phyloP scores from a whole-genome alignment of 2,888 invertebrate genomes.

The Tineola bisselliella region DNA sequence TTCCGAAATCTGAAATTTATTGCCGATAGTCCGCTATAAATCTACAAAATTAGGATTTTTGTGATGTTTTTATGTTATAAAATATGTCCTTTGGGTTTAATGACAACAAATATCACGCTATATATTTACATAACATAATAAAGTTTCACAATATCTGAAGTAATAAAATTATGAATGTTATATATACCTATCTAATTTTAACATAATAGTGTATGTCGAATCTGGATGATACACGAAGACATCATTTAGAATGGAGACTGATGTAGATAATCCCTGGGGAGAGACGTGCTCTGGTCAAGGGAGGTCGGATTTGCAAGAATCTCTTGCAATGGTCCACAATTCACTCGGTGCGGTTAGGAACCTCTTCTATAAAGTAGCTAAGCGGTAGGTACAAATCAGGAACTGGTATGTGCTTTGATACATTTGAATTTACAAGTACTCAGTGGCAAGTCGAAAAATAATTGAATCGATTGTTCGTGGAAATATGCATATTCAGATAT shows the following conservation, averaged over 20 bases:
- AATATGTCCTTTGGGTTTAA: not conserved
- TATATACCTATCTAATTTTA: not conserved
- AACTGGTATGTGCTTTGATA: too few relatives aligned
- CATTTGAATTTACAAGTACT: too few relatives aligned
- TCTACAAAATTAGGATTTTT: not conserved
- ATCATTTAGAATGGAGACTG: constrained; percentile 12
- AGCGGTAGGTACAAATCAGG: too few relatives aligned
- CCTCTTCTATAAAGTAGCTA: not conserved
- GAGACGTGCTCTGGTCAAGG: constrained; percentile 47
- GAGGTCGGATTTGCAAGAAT: constrained; percentile 47
- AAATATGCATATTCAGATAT: too few relatives aligned
- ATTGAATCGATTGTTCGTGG: too few relatives aligned
- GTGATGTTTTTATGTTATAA: not conserved
- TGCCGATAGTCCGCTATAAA: not conserved
- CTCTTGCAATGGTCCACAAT: not conserved
- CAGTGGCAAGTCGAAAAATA: too few relatives aligned
- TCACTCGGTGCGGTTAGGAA: not conserved
- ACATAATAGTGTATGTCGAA: not conserved
- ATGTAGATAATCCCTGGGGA: constrained; percentile 41
- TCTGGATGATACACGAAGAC: not conserved
- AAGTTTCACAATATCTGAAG: too few relatives aligned
- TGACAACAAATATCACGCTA: not conserved
- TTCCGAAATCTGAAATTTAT: constrained; percentile 6
- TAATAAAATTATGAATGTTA: too few relatives aligned
- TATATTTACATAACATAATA: too few relatives aligned